Percentiles rank a stretch among this genome's conserved stretches.
phyloP scores from a whole-genome alignment of 1,140 invertebrate species.

The Campodea augens region DNA sequence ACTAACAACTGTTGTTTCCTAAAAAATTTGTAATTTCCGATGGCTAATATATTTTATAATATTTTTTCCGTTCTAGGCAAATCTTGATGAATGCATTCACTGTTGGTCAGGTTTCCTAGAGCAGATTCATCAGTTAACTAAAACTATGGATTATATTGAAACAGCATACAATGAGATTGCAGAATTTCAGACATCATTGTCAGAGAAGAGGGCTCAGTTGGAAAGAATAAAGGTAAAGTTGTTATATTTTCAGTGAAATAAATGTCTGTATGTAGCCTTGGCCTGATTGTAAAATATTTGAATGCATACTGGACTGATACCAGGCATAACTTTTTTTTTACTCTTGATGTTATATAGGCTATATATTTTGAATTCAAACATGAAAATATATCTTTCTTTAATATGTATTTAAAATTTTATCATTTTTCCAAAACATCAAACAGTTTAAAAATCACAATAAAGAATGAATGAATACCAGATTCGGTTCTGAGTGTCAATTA shows the following conservation, averaged over 20 bases:
- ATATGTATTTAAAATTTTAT: too few species aligned
- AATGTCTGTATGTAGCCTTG: background rate
- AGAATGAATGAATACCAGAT: too few species aligned
- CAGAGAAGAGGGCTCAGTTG: slow-evolving; percentile 64
- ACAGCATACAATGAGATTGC: slow-evolving; percentile 45
- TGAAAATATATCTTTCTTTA: too few species aligned
- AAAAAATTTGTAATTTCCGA: too few species aligned
- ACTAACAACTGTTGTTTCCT: too few species aligned
- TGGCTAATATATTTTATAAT: too few species aligned
- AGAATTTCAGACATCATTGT: slow-evolving; percentile 54
- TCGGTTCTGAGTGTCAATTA: too few species aligned
- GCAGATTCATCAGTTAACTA: slow-evolving; percentile 65
- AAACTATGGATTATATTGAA: slow-evolving; percentile 60
- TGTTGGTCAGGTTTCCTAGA: slow-evolving; percentile 75
- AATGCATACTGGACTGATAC: background rate
- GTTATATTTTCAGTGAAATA: slow-evolving; percentile 3
- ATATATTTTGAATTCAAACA: too few species aligned
- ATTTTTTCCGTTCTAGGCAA: slow-evolving; percentile 24
- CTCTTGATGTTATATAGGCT: too few species aligned
- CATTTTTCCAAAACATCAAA: too few species aligned
- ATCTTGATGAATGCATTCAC: slow-evolving; percentile 72
- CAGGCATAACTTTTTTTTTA: background rate
- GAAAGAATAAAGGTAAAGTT: slow-evolving; percentile 64
- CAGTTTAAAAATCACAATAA: too few species aligned
- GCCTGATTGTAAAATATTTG: background rate